Conservation (phyloP, 2,888 invertebrate species). For the Amiota minor region DNA sequence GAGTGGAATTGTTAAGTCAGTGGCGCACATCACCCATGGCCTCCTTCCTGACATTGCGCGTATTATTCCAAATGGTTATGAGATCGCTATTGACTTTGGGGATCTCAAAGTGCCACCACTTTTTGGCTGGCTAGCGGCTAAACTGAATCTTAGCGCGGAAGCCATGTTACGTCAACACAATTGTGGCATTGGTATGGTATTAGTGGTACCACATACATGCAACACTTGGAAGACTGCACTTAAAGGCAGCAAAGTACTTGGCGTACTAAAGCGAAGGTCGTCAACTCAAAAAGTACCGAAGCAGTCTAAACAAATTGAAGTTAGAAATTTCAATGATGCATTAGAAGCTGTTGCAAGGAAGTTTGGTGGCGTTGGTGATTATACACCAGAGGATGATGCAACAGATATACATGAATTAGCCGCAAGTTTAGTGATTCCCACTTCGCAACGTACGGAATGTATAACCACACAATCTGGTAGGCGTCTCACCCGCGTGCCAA, state of each 20-base stretch:
- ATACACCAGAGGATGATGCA: conserved; percentile 24
- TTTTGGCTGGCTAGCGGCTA: conserved; percentile 90
- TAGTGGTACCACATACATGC: conserved; percentile 79
- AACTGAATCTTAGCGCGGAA: conserved; percentile 81
- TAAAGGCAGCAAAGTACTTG: conserved; percentile 74
- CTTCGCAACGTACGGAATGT: conserved; percentile 56
- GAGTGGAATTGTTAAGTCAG: conserved; percentile 81
- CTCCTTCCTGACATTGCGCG: conserved; percentile 90
- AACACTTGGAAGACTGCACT: conserved; percentile 75
- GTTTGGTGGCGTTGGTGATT: conserved; percentile 58
- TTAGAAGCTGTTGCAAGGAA: conserved; percentile 75
- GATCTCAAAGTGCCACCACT: conserved; percentile 84
- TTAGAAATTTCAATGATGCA: conserved; percentile 81
- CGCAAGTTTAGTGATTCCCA: conserved; percentile 29
- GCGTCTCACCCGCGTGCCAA: conserved; percentile 70
- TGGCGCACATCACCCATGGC: conserved; percentile 96
- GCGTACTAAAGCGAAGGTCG: conserved; percentile 69
- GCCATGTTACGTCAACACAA: conserved; percentile 95
- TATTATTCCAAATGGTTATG: conserved; percentile 81
- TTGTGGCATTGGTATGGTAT: conserved; percentile 92
- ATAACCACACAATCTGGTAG: conserved; percentile 59
- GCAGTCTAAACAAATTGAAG: conserved; percentile 70
- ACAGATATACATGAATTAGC: conserved; percentile 38
- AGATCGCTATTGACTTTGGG: conserved; percentile 81
- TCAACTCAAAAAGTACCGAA: background rate